Base-by-base conservation (phyloP, 2,888 invertebrate species). In the Spicauda simplicius region DNA sequence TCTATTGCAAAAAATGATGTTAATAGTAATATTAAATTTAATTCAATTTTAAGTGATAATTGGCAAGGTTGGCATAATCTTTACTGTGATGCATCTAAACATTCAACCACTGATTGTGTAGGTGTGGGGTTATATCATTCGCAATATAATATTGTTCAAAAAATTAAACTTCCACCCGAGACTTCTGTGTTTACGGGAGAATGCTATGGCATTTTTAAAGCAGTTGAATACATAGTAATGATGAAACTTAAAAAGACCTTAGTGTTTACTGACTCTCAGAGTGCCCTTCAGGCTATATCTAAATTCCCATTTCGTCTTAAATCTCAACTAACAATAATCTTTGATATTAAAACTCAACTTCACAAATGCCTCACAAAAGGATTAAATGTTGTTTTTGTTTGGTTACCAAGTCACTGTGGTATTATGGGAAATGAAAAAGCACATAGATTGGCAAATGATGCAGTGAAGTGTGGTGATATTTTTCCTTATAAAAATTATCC, bases 161-260 rank as follows among this genome's bases (percentile, higher is more conserved):
- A 64, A 64, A 57, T 57, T 16, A 64, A 64, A 19, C 30, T 64
- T 33, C 64, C 64, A 19, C 56, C 64, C 11, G 56, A 64, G 45
- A 52, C 64, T 7, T 64, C 64, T 5, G 48, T 64, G 3, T 57
- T 48, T 33, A 56, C 64, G 7, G 64, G 50, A n/a, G 57, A 57
- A 64, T 64, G 64, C 30, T 64, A 56, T n/a, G 57, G 64, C 2
- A n/a, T 64, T 18, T 57, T 50, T 11, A 57, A 57, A 25, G 56
- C 57, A 14, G 2, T 41, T 14, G 41, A 30, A 56, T 64, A 56
- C 56, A 20, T 48, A 16, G 19, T 57, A 19, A n/a, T 50, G 12
- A 33, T 33, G 16, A 64, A 64, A 52, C 37, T 64, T 25, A 12
- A 48, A 50, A 64, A 57, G 1, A 57, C 57, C 0, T 1, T 64